A percentile compares a stretch with the other conserved stretches of the same genome.
phyloP scores from a whole-genome alignment of 2,113 vertebrate species.

The Hystrix brachyura region DNA sequence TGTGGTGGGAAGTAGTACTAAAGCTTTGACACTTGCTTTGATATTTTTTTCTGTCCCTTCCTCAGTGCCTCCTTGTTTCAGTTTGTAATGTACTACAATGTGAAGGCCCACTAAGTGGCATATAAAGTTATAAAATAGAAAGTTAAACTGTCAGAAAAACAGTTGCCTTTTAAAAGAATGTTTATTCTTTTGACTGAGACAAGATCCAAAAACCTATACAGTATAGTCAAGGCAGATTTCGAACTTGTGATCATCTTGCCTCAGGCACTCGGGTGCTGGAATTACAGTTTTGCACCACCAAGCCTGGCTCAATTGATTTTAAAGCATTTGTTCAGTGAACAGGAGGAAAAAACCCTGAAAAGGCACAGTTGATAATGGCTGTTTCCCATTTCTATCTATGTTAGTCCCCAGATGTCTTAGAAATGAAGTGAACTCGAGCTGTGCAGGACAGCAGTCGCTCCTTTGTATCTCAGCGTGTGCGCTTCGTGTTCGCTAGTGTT shows the following conservation, averaged over 20 bases:
- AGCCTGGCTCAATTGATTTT: neutral
- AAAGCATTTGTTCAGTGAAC: neutral
- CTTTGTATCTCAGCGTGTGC: neutral
- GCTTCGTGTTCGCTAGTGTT: neutral
- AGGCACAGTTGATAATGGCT: neutral
- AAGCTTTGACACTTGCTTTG: neutral
- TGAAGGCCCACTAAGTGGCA: neutral
- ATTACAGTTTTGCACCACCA: neutral
- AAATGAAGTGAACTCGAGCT: neutral
- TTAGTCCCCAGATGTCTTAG: neutral
- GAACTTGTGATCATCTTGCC: neutral
- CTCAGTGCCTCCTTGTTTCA: neutral
- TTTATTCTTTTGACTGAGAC: neutral
- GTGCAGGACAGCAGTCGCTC: neutral
- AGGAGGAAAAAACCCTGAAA: neutral
- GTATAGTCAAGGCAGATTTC: neutral
- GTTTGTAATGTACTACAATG: neutral
- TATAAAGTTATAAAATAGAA: neutral
- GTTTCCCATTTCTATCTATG: neutral
- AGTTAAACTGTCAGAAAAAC: neutral
- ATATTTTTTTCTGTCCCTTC: neutral
- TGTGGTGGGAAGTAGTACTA: neutral
- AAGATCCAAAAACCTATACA: neutral
- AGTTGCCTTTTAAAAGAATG: neutral
- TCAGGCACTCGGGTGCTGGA: neutral